These are phyloP conservation scores for Pangasianodon gigas DNA, from an alignment of 2,113 vertebrate genomes.

Conservation along the genomic window DNA sequence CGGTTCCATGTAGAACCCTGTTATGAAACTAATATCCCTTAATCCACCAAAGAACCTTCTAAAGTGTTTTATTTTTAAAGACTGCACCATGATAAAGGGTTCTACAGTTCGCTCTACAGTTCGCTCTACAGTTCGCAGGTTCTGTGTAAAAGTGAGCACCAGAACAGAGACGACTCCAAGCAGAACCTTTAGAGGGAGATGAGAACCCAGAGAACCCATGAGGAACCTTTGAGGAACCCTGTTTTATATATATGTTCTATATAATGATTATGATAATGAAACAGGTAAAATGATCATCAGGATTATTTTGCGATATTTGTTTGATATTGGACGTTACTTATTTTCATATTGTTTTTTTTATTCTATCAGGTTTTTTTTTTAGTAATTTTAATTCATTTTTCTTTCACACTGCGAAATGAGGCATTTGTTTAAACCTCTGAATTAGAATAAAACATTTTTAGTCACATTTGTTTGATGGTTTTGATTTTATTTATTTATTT, in stretches of 20 bases:
- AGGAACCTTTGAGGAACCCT: not conserved
- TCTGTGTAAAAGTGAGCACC: not conserved
- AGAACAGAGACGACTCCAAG: not conserved
- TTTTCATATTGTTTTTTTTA: not conserved
- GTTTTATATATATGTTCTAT: no score
- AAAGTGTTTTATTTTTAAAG: not conserved
- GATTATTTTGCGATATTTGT: not conserved
- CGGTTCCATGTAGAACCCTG: not conserved
- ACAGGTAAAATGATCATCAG: not conserved
- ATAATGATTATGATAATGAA: not conserved
- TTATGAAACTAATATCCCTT: not conserved
- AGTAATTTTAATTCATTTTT: not conserved
- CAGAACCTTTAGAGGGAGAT: not conserved
- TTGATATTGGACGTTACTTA: not conserved
- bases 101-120: not conserved
- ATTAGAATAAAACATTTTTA: not conserved
- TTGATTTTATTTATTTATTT: no score
- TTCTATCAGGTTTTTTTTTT: not conserved
- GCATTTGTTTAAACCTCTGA: not conserved
- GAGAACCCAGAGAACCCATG: not conserved
- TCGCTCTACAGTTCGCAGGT: not conserved
- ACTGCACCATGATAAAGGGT: not conserved
- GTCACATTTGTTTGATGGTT: no score
- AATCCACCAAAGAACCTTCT: not conserved
- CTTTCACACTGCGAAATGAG: not conserved